phyloP scores from a whole-genome alignment of 2,113 vertebrate genomes.

The Progne subis region DNA sequence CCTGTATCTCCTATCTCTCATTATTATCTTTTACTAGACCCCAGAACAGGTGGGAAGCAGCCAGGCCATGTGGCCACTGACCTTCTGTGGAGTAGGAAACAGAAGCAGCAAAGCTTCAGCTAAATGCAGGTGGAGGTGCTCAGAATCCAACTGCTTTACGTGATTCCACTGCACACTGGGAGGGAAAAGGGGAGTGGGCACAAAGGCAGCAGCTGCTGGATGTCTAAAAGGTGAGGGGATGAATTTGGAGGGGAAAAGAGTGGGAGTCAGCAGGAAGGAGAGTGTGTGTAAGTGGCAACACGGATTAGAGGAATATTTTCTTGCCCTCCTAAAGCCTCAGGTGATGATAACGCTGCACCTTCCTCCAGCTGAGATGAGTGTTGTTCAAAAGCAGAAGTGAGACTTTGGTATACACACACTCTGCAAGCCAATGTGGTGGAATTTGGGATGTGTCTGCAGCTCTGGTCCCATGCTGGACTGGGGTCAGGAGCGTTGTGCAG shows the following conservation, averaged over 20 bases:
- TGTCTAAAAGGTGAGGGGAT: not conserved
- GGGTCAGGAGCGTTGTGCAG: not conserved
- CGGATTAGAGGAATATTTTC: not conserved
- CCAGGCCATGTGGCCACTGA: not conserved
- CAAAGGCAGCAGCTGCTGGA: not conserved
- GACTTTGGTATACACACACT: not conserved
- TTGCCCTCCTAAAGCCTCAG: not conserved
- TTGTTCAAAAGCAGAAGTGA: not conserved
- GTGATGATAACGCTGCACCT: fast-evolving
- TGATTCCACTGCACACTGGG: fast-evolving
- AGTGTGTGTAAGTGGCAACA: not conserved
- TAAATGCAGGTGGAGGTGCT: not conserved
- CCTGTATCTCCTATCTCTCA: not conserved
- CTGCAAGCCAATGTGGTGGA: not conserved
- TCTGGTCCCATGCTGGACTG: not conserved
- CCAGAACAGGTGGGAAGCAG: not conserved
- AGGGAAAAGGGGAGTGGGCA: not conserved
- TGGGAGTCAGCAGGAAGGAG: not conserved
- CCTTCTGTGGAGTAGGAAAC: not conserved
- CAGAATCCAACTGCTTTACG: fast-evolving
- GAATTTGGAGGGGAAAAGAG: not conserved
- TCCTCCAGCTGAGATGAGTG: not conserved
- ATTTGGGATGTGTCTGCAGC: not conserved
- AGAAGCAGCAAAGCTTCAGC: not conserved
- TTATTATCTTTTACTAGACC: not conserved